phyloP scores from a whole-genome alignment of 2,888 invertebrate species.

The Leucophenga montana region DNA sequence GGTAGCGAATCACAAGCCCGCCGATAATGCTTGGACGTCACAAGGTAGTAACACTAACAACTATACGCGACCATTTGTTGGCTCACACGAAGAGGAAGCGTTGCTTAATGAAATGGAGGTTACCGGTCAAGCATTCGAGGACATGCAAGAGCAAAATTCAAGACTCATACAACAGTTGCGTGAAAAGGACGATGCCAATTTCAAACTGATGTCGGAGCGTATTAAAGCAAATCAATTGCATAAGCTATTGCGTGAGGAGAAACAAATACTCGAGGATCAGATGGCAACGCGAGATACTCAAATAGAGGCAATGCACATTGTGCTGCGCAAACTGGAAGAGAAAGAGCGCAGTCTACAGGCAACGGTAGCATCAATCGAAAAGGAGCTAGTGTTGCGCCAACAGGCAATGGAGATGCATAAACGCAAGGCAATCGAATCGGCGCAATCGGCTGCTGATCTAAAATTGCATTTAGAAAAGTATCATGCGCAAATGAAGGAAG shows the following conservation, averaged over 20 bases:
- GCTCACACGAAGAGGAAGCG: slow-evolving; percentile 93
- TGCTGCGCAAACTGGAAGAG: slow-evolving; percentile 94
- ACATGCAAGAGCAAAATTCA: slow-evolving; percentile 99
- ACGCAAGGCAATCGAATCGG: slow-evolving; percentile 96
- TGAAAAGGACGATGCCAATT: slow-evolving; percentile 98
- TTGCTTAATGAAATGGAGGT: slow-evolving; percentile 99
- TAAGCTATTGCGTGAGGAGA: slow-evolving; percentile 94
- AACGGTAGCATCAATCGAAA: slow-evolving; percentile 93
- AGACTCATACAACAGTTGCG: slow-evolving; percentile 93
- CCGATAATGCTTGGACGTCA: slow-evolving; percentile 69
- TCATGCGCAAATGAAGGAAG: slow-evolving; percentile 97
- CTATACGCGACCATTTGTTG: slow-evolving; percentile 81
- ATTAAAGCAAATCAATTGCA: slow-evolving; percentile 97
- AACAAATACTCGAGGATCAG: slow-evolving; percentile 93
- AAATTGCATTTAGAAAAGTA: slow-evolving; percentile 98
- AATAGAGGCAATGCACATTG: slow-evolving; percentile 95
- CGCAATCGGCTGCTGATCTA: slow-evolving; percentile 96
- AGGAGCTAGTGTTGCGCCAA: slow-evolving; percentile 91
- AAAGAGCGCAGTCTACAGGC: slow-evolving; percentile 95
- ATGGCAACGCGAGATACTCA: slow-evolving; percentile 87
- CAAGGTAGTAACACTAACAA: slow-evolving; percentile 41
- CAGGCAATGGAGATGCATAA: slow-evolving; percentile 99
- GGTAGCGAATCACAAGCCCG: slow-evolving; percentile 86
- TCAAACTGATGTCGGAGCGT: slow-evolving; percentile 97
- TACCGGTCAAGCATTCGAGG: slow-evolving; percentile 98